Percentiles rank a stretch among this genome's conserved stretches.
Evolutionary conservation across 2,888 invertebrate genomes (phyloP).

Genomic region (Margaritifera margaritifera): DNA sequence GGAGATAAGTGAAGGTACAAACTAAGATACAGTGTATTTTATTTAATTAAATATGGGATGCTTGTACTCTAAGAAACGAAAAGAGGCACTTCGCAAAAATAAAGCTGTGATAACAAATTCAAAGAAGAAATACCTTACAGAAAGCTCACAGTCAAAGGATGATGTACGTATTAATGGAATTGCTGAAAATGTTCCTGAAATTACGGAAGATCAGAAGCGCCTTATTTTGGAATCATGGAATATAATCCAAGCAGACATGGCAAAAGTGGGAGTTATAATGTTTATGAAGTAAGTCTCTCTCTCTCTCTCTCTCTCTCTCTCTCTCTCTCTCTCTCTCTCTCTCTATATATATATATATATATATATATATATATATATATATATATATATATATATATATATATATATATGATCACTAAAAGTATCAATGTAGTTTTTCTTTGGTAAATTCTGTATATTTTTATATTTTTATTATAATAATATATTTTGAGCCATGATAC

Average conservation of each 20-base stretch:
- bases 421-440: too few species aligned
- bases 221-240: slow-evolving; percentile 56
- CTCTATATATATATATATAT: slow-evolving; percentile 6
- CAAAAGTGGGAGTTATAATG: slow-evolving; percentile 59
- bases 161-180: slow-evolving; percentile 20
- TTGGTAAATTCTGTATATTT: too few species aligned
- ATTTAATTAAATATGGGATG: slow-evolving; percentile 34
- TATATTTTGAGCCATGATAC: too few species aligned
- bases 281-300: slow-evolving; percentile 61
- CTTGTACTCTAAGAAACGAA: slow-evolving; percentile 42
- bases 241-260: slow-evolving; percentile 55
- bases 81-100: slow-evolving; percentile 35
- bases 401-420: neutral
- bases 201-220: slow-evolving; percentile 56
- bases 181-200: slow-evolving; percentile 37
- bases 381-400: slow-evolving; percentile 17
- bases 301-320: slow-evolving; percentile 3
- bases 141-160: slow-evolving; percentile 26
- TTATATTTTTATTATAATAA: too few species aligned
- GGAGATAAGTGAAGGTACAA: too few species aligned
- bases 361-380: slow-evolving; percentile 18
- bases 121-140: slow-evolving; percentile 35
- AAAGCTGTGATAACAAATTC: slow-evolving; percentile 25
- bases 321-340: slow-evolving; percentile 1
- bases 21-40: neutral